phyloP scores from a whole-genome alignment of 2,113 vertebrate genomes.

The Petroica traversi region DNA sequence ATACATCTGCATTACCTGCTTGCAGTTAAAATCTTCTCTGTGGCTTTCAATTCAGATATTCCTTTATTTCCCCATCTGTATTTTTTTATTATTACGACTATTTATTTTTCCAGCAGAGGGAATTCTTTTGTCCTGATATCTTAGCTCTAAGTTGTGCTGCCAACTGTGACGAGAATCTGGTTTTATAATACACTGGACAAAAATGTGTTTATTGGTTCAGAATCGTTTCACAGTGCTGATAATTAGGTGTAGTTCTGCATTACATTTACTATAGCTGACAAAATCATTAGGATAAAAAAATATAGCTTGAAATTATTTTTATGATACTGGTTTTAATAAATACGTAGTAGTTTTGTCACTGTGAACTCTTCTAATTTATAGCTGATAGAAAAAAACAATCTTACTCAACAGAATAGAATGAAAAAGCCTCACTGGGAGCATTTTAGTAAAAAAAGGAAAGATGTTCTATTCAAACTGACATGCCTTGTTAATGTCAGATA shows the following conservation, averaged over 20 bases:
- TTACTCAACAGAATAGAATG: neutral
- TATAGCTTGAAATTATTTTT: neutral
- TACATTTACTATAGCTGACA: neutral
- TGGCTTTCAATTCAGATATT: neutral
- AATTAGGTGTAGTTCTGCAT: neutral
- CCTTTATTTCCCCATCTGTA: neutral
- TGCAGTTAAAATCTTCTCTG: neutral
- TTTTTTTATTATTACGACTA: neutral
- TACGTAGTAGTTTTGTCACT: neutral
- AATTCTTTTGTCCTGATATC: neutral
- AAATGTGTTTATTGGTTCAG: neutral
- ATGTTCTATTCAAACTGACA: neutral
- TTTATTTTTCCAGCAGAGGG: neutral
- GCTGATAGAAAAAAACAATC: neutral
- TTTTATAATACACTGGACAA: neutral
- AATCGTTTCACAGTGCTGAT: neutral
- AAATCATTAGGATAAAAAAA: neutral
- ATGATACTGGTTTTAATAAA: neutral
- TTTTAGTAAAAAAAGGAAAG: neutral
- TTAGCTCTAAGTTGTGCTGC: neutral
- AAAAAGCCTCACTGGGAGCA: neutral
- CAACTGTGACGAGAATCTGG: neutral
- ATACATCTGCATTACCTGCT: constrained; percentile 14
- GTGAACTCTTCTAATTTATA: neutral
- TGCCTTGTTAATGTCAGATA: neutral